These are phyloP conservation scores for Actinernus sp. DNA, from an alignment of 92 coral and sea anemone genomes.

Conservation along the genomic window DNA sequence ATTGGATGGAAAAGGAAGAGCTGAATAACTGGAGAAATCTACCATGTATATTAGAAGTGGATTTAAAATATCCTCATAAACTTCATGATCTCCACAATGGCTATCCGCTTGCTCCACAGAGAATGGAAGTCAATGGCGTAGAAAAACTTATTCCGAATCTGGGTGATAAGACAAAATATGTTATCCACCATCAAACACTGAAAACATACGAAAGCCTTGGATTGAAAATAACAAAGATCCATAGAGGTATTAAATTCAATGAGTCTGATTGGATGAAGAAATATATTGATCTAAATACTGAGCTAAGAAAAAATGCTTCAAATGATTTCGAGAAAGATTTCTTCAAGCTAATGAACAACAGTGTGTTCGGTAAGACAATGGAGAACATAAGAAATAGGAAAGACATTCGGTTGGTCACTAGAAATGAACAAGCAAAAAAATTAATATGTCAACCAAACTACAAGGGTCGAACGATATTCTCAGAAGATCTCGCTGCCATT, in stretches of 20 bases:
- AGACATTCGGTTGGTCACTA: slow-evolving; percentile 40
- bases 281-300: no score
- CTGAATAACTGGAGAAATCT: slow-evolving; percentile 3
- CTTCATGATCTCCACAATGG: no score
- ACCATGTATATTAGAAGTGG: slow-evolving; percentile 46
- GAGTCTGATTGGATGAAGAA: no score
- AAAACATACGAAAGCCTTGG: slow-evolving; percentile 23
- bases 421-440: slow-evolving; percentile 19
- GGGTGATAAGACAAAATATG: slow-evolving; percentile 22
- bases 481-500: slow-evolving; percentile 38
- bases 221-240: slow-evolving; percentile 35
- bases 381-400: slow-evolving; percentile 49
- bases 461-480: slow-evolving; percentile 40
- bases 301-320: slow-evolving; percentile 29
- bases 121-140: no score
- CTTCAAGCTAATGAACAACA: no score
- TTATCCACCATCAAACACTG: slow-evolving; percentile 22
- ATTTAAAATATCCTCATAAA: no score
- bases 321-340: slow-evolving; percentile 42
- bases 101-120: no score
- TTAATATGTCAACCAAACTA: slow-evolving; percentile 48
- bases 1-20: slow-evolving; percentile 34
- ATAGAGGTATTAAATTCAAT: slow-evolving; percentile 44
- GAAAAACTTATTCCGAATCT: no score
- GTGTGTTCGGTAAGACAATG: no score